phyloP scores from a whole-genome alignment of 2,888 invertebrate genomes.

The Pyrrhia umbra region DNA sequence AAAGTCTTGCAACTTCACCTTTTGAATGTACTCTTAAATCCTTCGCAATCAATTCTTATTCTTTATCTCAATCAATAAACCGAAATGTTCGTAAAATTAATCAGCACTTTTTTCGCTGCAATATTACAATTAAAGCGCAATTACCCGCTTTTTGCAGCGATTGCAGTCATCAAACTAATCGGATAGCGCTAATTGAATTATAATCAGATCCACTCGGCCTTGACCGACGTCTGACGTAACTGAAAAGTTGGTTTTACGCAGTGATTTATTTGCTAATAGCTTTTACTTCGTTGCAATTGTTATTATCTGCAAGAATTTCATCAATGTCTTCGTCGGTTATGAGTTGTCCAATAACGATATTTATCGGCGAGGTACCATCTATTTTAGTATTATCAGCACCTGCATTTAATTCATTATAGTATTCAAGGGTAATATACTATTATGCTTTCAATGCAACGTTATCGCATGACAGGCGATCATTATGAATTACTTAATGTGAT shows the following conservation, averaged over 20 bases:
- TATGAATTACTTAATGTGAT: conserved; percentile 11
- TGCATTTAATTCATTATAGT: neutral
- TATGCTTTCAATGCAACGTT: conserved; percentile 1
- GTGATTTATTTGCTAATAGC: conserved; percentile 37
- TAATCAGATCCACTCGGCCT: conserved; percentile 60
- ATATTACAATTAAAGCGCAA: conserved; percentile 29
- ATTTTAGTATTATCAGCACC: neutral
- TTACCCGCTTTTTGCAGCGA: conserved; percentile 45
- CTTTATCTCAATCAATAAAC: conserved; percentile 2
- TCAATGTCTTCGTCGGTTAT: neutral
- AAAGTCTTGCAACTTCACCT: no score
- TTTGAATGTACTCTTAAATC: neutral
- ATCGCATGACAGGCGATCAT: conserved; percentile 20
- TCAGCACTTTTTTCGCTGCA: conserved; percentile 28
- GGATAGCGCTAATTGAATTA: conserved; percentile 49
- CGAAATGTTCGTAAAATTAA: conserved; percentile 4
- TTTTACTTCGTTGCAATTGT: conserved; percentile 8
- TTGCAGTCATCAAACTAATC: conserved; percentile 44
- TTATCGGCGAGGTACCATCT: neutral
- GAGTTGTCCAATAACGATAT: neutral
- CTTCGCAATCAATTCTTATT: neutral
- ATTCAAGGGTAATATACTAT: neutral
- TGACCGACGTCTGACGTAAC: conserved; percentile 53
- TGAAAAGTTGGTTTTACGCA: conserved; percentile 30
- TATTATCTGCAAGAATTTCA: neutral